Percentiles rank a stretch among this genome's conserved stretches.
These are phyloP conservation scores for Stomatorhinus ivindoensis DNA, from an alignment of 2,113 vertebrate genomes.

Conservation along the genomic window DNA sequence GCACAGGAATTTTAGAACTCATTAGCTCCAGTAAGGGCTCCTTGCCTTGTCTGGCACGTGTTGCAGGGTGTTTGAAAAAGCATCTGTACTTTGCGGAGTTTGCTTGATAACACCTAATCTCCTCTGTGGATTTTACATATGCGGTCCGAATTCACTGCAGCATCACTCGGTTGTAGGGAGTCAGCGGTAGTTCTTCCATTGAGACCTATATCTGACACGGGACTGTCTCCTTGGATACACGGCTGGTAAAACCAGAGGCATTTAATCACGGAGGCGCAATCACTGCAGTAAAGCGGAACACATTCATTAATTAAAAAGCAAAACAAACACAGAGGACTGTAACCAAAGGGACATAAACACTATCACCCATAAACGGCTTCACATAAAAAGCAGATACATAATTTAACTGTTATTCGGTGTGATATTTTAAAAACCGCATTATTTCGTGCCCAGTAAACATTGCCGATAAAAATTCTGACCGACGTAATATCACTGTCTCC, in stretches of 20 bases:
- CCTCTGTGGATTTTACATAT: neutral
- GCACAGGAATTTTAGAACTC: neutral
- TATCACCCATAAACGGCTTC: neutral
- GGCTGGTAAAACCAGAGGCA: constrained; percentile 40
- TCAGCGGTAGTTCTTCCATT: neutral
- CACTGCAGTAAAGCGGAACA: constrained; percentile 35
- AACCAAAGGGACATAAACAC: neutral
- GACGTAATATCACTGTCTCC: neutral
- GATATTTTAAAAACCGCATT: neutral
- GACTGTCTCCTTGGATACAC: constrained; percentile 27
- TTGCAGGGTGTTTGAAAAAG: neutral
- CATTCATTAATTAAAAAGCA: neutral
- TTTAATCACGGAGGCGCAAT: constrained; percentile 56
- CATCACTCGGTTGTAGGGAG: neutral
- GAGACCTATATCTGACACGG: neutral
- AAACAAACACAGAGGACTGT: neutral
- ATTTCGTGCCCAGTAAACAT: neutral
- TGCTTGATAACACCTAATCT: neutral
- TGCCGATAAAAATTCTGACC: neutral
- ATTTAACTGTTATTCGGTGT: neutral
- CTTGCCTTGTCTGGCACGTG: neutral
- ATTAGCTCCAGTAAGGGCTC: neutral
- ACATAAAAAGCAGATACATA: neutral
- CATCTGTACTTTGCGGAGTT: neutral
- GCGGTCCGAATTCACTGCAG: neutral